A percentile compares a stretch with the other conserved stretches of the same genome.
Evolutionary conservation across 2,113 vertebrate species (phyloP).

Genomic region (Drymodes brunneopygia): DNA sequence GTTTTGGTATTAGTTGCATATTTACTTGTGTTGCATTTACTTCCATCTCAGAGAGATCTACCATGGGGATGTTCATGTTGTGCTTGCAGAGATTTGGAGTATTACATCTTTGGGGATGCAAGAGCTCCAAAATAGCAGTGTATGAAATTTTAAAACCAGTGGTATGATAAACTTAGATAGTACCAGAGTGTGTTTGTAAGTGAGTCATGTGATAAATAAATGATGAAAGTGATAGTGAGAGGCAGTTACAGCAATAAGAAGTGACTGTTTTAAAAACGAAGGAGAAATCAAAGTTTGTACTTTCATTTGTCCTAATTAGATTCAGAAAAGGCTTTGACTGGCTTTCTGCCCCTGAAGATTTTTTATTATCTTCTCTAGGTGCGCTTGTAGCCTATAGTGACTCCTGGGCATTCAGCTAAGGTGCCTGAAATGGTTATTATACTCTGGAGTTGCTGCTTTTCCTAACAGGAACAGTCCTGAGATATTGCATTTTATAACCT

Average conservation of each 20-base stretch:
- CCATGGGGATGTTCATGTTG: neutral
- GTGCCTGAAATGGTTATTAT: neutral
- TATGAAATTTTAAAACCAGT: conserved; percentile 21
- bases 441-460: neutral
- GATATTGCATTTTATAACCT: neutral
- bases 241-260: neutral
- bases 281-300: neutral
- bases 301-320: neutral
- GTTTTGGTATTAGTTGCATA: neutral
- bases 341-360: neutral
- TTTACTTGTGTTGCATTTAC: neutral
- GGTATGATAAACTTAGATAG: neutral
- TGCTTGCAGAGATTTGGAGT: neutral
- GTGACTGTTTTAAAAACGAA: neutral
- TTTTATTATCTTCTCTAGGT: neutral
- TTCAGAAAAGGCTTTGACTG: neutral
- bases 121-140: neutral
- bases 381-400: neutral
- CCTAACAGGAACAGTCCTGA: neutral
- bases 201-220: conserved; percentile 41
- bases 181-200: neutral
- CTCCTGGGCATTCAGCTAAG: neutral
- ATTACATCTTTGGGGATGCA: neutral
- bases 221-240: neutral
- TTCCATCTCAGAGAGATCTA: neutral